phyloP scores from a whole-genome alignment of 2,888 invertebrate genomes.

The Athalia cordata region DNA sequence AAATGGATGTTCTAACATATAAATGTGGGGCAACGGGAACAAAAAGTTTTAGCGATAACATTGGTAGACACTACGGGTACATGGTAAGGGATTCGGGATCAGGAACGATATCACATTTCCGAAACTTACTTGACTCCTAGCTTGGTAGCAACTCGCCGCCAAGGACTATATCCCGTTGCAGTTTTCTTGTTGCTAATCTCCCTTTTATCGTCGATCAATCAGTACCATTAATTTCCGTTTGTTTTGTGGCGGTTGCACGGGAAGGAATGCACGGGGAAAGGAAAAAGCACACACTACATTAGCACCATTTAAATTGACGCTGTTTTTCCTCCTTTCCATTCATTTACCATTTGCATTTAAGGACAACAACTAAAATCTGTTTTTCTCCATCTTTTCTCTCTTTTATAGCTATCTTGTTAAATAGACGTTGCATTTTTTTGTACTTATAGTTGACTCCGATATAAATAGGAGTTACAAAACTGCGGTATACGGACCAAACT shows the following conservation, averaged over 20 bases:
- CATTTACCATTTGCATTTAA: background rate
- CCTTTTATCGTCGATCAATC: conserved; percentile 67
- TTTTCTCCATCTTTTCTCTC: conserved; percentile 41
- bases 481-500: background rate
- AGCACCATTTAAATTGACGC: conserved; percentile 62
- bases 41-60: conserved; percentile 60
- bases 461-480: background rate
- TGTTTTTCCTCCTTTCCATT: conserved; percentile 35
- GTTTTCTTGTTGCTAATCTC: conserved; percentile 81
- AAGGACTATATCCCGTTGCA: conserved; percentile 90
- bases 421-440: conserved; percentile 49
- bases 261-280: conserved; percentile 71
- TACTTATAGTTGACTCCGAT: conserved; percentile 13
- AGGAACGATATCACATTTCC: conserved; percentile 71
- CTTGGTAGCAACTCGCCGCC: conserved; percentile 95
- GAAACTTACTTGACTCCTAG: conserved; percentile 95
- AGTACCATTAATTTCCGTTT: conserved; percentile 58
- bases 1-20: background rate
- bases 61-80: conserved; percentile 49
- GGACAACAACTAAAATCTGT: conserved; percentile 30
- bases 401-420: conserved; percentile 29
- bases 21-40: conserved; percentile 54
- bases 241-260: conserved; percentile 69
- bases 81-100: conserved; percentile 57
- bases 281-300: conserved; percentile 73